Base-by-base conservation (phyloP, 2,888 invertebrate genomes). In the Catocala sponsa region DNA sequence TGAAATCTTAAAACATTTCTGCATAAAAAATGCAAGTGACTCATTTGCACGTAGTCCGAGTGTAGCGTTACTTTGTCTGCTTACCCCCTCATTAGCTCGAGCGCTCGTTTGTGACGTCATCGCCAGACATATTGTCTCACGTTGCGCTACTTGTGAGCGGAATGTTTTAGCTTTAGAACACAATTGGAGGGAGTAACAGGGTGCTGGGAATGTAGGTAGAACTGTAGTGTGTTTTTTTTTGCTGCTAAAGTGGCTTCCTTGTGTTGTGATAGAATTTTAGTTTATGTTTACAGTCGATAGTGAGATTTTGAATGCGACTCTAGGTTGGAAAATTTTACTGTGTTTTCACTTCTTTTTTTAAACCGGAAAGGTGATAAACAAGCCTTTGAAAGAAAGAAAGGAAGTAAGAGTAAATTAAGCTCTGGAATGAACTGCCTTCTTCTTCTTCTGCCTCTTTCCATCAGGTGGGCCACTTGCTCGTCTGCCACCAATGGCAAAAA, bases 61-160 rank as follows among this genome's bases (percentile, higher is more conserved):
- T 64, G 63, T 63, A 59, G 62, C 52, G 50, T 64, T 57, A 42
- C 76, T 65, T 77, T 77, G 72, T 70, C 65, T 65, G 48, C 72
- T 70, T 74, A 68, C 66, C 51, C 51, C 52, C 68, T 77, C 76
- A 77, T 77, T 77, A 77, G 75, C 69, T 68, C 55, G 59, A 77
- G 71, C 65, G 48, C 68, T 61, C 62, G 63, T 63, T 43, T 70
- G 59, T 71, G 64, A 65, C 65, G 68, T 66, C 73, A 71, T 44
- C 32, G 53, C 51, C 59, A 59, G 62, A 66, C 72, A 65, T 65
- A 59, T 69, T 71, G 69, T 71, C 59, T 64, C 46, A 66, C 59
- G 54, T 54, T 50, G 55, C 47, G 12, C 51, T 54, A 46, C 59
- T 59, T 58, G 42, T 12, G 32, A 55, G 43, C 43, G 48, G 47